A percentile compares a stretch with the other conserved stretches of the same genome.
phyloP scores from a whole-genome alignment of 2,113 vertebrate genomes.

The Trogon surrucura region DNA sequence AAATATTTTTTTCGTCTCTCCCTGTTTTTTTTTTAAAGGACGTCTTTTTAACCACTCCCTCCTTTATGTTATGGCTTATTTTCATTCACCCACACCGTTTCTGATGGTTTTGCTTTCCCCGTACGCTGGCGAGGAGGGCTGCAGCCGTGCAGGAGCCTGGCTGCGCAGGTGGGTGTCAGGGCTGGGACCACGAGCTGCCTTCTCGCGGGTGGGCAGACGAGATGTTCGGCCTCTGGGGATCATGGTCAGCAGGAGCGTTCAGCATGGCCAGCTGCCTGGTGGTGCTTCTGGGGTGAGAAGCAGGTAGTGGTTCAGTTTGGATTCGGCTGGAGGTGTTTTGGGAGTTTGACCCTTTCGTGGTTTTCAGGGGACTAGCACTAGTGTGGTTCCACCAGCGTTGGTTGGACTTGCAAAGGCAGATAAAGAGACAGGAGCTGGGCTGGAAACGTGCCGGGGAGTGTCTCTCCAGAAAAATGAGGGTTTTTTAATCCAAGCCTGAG shows the following conservation, averaged over 20 bases:
- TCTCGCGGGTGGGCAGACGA: rapidly evolving
- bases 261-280: background rate
- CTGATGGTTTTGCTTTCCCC: background rate
- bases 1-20: background rate
- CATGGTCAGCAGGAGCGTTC: background rate
- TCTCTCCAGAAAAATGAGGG: background rate
- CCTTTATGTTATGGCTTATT: background rate
- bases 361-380: background rate
- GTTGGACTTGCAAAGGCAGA: background rate
- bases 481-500: background rate
- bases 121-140: background rate
- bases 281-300: background rate
- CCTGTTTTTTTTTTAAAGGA: background rate
- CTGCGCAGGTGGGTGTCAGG: background rate
- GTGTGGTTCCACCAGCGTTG: background rate
- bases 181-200: background rate
- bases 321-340: background rate
- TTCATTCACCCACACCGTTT: background rate
- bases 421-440: background rate
- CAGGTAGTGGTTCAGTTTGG: background rate
- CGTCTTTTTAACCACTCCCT: background rate
- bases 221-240: background rate
- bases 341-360: background rate
- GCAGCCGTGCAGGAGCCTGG: background rate
- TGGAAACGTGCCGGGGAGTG: background rate